These are phyloP conservation scores for Eclectus roratus DNA, from an alignment of 2,113 vertebrate genomes.

Conservation along the genomic window DNA sequence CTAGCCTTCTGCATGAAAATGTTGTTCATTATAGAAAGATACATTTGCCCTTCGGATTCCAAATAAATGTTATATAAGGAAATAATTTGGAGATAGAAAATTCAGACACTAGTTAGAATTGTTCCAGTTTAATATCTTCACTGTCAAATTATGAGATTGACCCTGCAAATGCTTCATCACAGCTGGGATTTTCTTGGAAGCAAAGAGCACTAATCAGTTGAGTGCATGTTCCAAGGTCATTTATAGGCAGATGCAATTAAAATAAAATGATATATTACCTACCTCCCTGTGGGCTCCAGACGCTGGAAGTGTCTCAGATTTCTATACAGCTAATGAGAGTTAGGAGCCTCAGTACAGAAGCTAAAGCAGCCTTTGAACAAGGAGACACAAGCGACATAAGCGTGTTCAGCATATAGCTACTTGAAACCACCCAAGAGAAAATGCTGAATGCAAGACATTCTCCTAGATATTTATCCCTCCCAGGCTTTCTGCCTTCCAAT, in stretches of 20 bases:
- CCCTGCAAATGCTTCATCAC: neutral
- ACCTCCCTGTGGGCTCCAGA: neutral
- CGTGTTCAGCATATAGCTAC: neutral
- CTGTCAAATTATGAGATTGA: neutral
- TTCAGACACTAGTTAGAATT: neutral
- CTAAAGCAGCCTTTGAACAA: constrained; percentile 10
- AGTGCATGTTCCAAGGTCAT: neutral
- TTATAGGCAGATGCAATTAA: neutral
- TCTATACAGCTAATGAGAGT: neutral
- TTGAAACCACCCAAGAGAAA: neutral
- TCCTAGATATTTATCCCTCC: neutral
- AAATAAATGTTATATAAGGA: neutral
- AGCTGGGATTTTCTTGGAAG: neutral
- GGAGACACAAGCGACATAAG: neutral
- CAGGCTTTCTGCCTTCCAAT: neutral
- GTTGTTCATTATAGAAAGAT: neutral
- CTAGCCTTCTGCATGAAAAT: neutral
- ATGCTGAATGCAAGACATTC: rapidly evolving
- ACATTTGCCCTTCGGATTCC: neutral
- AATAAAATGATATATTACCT: constrained; percentile 1
- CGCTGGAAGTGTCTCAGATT: neutral
- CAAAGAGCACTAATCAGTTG: neutral
- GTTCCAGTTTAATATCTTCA: neutral
- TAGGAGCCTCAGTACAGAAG: neutral
- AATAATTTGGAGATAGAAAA: neutral